These are phyloP conservation scores for Halcyon leucocephala DNA, from an alignment of 2,797 vertebrate genomes.

Conservation along the genomic window DNA sequence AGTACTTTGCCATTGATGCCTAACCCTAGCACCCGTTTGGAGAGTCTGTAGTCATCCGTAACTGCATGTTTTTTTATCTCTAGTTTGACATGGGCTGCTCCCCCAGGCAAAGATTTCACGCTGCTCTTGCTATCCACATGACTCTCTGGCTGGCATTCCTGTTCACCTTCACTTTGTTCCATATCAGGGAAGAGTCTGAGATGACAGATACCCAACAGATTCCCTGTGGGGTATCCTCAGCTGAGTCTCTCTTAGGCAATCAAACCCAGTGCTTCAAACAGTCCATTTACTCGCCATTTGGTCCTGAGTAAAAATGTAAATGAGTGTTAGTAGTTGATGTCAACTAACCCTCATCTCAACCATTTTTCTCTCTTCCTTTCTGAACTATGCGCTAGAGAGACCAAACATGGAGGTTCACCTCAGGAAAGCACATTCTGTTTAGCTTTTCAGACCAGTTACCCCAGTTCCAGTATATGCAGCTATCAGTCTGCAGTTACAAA, in stretches of 20 bases:
- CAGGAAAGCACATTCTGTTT: neutral
- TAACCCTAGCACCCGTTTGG: slow-evolving; percentile 92
- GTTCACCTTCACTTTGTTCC: slow-evolving; percentile 72
- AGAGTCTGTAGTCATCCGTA: slow-evolving; percentile 95
- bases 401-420: neutral
- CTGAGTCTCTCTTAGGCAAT: neutral
- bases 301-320: slow-evolving; percentile 41
- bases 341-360: neutral
- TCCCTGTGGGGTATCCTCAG: neutral
- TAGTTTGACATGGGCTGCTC: slow-evolving; percentile 74
- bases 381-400: neutral
- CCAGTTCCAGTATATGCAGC: neutral
- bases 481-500: neutral
- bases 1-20: slow-evolving; percentile 98
- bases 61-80: slow-evolving; percentile 94
- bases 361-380: neutral
- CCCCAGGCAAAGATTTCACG: slow-evolving; percentile 58
- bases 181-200: slow-evolving; percentile 56
- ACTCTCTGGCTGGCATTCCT: slow-evolving; percentile 16
- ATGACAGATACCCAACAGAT: neutral
- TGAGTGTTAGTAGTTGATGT: neutral
- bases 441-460: neutral
- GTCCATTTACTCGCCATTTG: slow-evolving; percentile 19
- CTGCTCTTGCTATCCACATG: slow-evolving; percentile 49
- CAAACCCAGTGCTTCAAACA: neutral